Evolutionary conservation across 2,113 vertebrate species (phyloP), one percentile per base, ranked within the genome.

Genomic region (Sorex fumeus): DNA sequence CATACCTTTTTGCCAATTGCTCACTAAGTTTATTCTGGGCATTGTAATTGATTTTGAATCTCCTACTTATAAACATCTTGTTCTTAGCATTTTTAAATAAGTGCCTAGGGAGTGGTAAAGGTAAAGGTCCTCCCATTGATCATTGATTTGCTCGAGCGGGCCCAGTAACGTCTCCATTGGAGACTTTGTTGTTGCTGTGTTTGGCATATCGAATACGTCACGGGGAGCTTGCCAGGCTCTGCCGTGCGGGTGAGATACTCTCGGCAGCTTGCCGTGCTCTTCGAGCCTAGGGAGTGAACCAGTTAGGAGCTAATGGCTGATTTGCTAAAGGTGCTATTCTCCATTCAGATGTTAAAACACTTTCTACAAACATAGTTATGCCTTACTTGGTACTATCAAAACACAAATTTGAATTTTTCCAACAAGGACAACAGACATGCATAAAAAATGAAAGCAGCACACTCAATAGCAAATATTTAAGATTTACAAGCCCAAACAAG

Each of bases 381-480:
- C 72, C 47, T 79, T 15, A 47, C 47, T 32, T 53, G 16, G 36
- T 71, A 62, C 21, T 71, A 90, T 27, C 74, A 87, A 77, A 94
- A 66, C 3, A 2, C 6, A 91, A 0, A 66, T 8, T 95, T 96
- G 69, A 32, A 0, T 85, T 94, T 96, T 93, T 82, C 53, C 64
- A 75, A 16, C 81, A 50, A 28, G 5, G 50, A 30, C 19, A 88
- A 69, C 13, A 88, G 19, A 86, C 66, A 13, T 77, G 74, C 86
- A 93, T 66, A 87, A 57, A 90, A 27, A 2, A 92, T 15, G 1
- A 87, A 82, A 93, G 92, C 70, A 53, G 45, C 27, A 62, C 47
- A 8, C 8, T 88, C 62, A 82, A 69, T 72, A 82, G 47, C 19
- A 66, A 66, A 74, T 25, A 71, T 94, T 84, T 32, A 88, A 90